Evolutionary conservation across 53 echinoderm and acorn worm species (phyloP).

Genomic region (Pentamera pediparva): DNA sequence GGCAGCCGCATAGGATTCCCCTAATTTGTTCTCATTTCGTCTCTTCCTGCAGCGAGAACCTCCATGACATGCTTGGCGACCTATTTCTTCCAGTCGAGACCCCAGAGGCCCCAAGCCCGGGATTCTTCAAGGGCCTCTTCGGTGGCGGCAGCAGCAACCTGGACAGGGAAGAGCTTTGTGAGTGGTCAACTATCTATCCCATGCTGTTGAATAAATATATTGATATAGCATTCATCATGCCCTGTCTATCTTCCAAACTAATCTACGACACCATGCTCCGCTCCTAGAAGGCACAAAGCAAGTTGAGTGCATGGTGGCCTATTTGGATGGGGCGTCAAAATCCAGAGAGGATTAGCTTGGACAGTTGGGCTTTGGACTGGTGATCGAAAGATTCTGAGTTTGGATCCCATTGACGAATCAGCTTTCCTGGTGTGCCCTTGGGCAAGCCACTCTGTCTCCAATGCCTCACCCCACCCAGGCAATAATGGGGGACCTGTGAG

Average conservation of each 20-base stretch:
- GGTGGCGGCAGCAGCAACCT: conserved; percentile 74
- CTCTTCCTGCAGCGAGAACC: conserved; percentile 62
- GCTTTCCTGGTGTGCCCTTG: too few species aligned
- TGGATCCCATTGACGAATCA: too few species aligned
- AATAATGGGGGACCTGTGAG: too few species aligned
- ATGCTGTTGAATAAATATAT: too few species aligned
- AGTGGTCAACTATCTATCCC: conserved; percentile 59
- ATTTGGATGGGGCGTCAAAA: background rate
- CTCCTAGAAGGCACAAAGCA: too few species aligned
- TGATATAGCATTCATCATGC: too few species aligned
- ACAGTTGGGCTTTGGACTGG: background rate
- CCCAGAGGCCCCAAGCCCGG: conserved; percentile 92
- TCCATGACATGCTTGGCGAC: conserved; percentile 94
- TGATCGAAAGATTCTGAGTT: too few species aligned
- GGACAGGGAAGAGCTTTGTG: conserved; percentile 93
- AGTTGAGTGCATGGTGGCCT: background rate
- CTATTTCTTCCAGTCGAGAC: conserved; percentile 96
- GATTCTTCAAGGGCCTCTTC: conserved; percentile 97
- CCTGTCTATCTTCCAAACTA: too few species aligned
- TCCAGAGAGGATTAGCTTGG: background rate
- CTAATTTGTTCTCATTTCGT: background rate
- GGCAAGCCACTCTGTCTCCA: too few species aligned
- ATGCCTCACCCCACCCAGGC: too few species aligned
- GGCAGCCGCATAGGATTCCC: too few species aligned
- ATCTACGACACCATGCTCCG: too few species aligned